Conservation (phyloP, 53 echinoderm and acorn worm genomes). For the Antedon mediterranea region DNA sequence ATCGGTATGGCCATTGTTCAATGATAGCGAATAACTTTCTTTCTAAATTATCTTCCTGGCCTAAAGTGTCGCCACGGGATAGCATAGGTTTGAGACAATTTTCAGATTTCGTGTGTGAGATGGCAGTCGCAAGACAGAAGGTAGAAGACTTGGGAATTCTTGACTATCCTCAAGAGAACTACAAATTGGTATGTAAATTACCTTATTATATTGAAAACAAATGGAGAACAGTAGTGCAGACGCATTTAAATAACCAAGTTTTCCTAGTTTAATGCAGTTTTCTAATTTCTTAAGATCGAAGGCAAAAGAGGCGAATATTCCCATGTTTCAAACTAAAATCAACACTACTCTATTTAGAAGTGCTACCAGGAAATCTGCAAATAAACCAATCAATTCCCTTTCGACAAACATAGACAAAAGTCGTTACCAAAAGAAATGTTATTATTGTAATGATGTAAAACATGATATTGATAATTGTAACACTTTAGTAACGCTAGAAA, state of each 20-base stretch:
- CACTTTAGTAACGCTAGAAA: too few species aligned
- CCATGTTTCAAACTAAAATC: neutral
- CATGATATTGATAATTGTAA: too few species aligned
- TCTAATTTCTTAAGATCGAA: neutral
- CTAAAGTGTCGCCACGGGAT: slow-evolving; percentile 2
- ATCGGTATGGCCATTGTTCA: too few species aligned
- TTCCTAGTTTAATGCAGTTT: slow-evolving; percentile 4
- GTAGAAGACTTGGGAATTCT: slow-evolving; percentile 6
- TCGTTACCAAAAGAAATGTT: too few species aligned
- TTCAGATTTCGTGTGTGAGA: slow-evolving; percentile 1
- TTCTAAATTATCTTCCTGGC: neutral
- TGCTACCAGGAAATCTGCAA: too few species aligned
- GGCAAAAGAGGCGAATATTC: slow-evolving; percentile 7
- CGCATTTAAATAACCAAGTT: neutral
- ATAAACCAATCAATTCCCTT: too few species aligned
- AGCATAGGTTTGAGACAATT: neutral
- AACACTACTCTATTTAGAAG: too few species aligned
- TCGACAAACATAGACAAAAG: too few species aligned
- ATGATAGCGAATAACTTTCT: neutral
- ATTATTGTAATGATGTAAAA: too few species aligned
- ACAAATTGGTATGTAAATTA: slow-evolving; percentile 4
- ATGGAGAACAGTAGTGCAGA: neutral
- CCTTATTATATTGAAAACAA: slow-evolving; percentile 9
- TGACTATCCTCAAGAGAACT: slow-evolving; percentile 9
- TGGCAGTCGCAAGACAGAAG: neutral